Percentiles rank a stretch among this genome's conserved stretches.
phyloP scores from a whole-genome alignment of 2,113 vertebrate species.

The Litocranius walleri region DNA sequence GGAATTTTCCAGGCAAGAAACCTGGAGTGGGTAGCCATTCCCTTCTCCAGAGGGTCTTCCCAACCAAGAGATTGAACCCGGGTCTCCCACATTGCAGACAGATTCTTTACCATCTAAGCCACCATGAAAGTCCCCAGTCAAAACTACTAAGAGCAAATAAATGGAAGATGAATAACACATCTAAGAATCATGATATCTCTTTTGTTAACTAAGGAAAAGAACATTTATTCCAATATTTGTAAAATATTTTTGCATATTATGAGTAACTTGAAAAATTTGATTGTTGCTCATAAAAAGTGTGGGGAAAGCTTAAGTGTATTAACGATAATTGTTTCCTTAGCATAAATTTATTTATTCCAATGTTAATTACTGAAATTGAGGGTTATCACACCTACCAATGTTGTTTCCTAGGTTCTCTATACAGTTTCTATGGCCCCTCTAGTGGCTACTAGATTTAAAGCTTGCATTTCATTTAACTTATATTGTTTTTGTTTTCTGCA shows the following conservation, averaged over 20 bases:
- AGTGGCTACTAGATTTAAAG: not conserved
- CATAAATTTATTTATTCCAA: not conserved
- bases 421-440: not conserved
- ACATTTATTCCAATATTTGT: not conserved
- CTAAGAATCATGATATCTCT: not conserved
- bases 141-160: not conserved
- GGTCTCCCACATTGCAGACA: not conserved
- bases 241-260: not conserved
- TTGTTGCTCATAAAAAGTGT: not conserved
- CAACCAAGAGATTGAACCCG: rapidly evolving
- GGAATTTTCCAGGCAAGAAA: not conserved
- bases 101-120: not conserved
- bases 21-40: not conserved
- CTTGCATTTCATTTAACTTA: not conserved
- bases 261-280: not conserved
- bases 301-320: not conserved
- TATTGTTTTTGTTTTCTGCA: not conserved
- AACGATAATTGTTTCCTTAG: not conserved
- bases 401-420: not conserved
- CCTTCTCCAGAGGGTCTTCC: not conserved
- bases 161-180: not conserved
- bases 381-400: not conserved
- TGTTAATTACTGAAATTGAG: not conserved
- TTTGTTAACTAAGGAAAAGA: not conserved
- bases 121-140: not conserved